Conservation (phyloP, 2,113 vertebrate species). For the Amblyornis subalaris region DNA sequence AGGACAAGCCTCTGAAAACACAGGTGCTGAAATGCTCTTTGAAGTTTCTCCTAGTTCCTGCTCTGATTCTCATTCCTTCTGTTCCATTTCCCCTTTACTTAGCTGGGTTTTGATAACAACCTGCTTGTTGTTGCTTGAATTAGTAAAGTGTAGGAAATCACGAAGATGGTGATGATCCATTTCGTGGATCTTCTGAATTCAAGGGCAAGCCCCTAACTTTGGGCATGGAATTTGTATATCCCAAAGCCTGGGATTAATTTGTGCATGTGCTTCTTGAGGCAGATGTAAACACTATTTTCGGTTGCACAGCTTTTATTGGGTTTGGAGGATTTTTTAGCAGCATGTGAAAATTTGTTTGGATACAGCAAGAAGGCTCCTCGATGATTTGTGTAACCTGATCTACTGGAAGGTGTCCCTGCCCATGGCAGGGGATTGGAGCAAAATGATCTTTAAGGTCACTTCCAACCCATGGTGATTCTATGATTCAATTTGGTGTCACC, state of each 20-base stretch:
- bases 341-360: not conserved
- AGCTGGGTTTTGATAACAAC: not conserved
- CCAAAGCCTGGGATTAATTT: not conserved
- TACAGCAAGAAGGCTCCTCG: not conserved
- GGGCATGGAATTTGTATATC: fast-evolving
- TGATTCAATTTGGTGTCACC: not conserved
- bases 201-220: not conserved
- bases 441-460: not conserved
- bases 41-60: not conserved
- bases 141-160: not conserved
- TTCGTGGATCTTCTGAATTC: too few species aligned
- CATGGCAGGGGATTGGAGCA: not conserved
- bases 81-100: not conserved
- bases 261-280: not conserved
- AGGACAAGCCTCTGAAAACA: not conserved
- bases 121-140: not conserved
- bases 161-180: not conserved
- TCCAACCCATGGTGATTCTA: not conserved
- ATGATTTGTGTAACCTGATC: not conserved
- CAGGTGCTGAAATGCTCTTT: not conserved
- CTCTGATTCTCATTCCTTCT: not conserved
- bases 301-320: not conserved
- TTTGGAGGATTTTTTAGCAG: not conserved
- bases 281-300: not conserved
- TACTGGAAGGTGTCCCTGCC: not conserved